These are phyloP conservation scores for Sylvicapra grimmia DNA, from an alignment of 2,113 vertebrate species.

Conservation along the genomic window DNA sequence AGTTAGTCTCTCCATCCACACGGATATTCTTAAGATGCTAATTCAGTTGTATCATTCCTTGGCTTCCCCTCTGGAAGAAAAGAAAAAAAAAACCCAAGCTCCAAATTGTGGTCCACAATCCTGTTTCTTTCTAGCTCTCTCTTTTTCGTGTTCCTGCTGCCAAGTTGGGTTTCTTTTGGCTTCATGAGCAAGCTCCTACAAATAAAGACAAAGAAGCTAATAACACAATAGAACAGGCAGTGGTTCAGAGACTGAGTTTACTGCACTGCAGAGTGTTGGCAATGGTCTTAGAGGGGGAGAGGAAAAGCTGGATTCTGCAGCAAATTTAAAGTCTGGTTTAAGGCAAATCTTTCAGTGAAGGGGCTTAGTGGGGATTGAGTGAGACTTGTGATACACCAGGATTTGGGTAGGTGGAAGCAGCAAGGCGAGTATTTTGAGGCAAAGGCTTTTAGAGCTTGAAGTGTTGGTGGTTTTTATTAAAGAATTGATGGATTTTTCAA, in stretches of 20 bases:
- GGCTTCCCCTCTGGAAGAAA: not conserved
- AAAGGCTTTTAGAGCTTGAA: not conserved
- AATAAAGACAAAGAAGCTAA: not conserved
- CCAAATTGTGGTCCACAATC: fast-evolving
- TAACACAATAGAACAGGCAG: not conserved
- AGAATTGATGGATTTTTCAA: not conserved
- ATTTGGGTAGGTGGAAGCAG: not conserved
- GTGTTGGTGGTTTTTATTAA: not conserved
- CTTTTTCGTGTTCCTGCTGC: not conserved
- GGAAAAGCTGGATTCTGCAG: not conserved
- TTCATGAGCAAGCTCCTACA: not conserved
- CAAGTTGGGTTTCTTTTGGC: not conserved
- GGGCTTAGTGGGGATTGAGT: not conserved
- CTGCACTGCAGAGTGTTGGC: not conserved
- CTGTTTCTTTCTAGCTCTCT: not conserved
- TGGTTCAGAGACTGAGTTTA: not conserved
- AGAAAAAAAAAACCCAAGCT: not conserved
- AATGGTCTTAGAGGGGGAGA: fast-evolving
- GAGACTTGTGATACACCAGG: not conserved
- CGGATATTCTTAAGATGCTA: not conserved
- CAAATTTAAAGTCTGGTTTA: not conserved
- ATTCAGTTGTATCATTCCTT: not conserved
- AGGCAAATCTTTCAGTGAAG: not conserved
- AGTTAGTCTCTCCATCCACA: not conserved
- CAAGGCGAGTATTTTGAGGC: not conserved